These are phyloP conservation scores for Coptodon rendalli DNA, from an alignment of 2,113 vertebrate species.

Conservation along the genomic window DNA sequence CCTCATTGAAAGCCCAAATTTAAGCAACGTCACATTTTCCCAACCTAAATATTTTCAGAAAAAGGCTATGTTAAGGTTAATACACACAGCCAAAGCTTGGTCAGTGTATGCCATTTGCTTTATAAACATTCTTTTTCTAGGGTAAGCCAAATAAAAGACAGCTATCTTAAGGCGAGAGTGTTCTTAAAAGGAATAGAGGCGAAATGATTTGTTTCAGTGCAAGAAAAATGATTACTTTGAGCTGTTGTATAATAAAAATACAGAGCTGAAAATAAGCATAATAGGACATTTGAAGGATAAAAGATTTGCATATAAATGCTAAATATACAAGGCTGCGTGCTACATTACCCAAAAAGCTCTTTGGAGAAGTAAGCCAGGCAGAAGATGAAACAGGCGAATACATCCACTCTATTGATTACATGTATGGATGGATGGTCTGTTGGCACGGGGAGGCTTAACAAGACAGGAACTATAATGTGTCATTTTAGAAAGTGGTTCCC, in stretches of 20 bases:
- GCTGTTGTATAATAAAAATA: neutral
- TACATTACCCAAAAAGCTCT: neutral
- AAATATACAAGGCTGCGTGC: neutral
- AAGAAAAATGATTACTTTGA: neutral
- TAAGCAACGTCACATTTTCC: neutral
- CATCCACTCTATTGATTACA: neutral
- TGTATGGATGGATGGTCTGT: neutral
- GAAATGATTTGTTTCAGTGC: neutral
- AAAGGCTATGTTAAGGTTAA: neutral
- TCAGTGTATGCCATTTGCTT: neutral
- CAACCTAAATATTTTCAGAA: neutral
- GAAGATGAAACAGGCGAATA: neutral
- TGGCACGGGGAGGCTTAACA: neutral
- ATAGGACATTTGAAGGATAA: neutral
- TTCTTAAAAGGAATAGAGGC: neutral
- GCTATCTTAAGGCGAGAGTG: neutral
- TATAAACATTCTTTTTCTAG: neutral
- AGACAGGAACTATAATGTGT: neutral
- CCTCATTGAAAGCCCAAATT: neutral
- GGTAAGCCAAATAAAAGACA: neutral
- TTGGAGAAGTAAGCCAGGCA: neutral
- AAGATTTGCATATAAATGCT: neutral
- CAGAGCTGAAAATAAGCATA: neutral
- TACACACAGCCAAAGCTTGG: neutral
- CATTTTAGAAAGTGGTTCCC: neutral